phyloP scores from a whole-genome alignment of 2,113 vertebrate genomes.

The Channa maculata region DNA sequence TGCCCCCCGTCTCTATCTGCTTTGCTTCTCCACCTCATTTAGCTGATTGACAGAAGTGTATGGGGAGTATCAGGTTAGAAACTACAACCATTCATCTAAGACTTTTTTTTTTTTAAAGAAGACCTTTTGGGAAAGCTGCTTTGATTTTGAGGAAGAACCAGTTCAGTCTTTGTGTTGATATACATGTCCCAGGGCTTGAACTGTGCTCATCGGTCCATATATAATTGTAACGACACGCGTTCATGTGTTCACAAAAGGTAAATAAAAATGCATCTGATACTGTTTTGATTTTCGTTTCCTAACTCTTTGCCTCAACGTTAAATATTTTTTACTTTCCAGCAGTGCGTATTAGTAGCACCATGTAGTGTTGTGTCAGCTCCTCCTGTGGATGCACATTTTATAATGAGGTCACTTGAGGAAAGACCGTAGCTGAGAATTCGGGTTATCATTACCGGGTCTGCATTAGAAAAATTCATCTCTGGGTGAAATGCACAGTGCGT shows the following conservation, averaged over 20 bases:
- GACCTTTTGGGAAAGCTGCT: constrained; percentile 38
- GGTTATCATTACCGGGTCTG: constrained; percentile 32
- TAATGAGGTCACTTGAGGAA: constrained; percentile 60
- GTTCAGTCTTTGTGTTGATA: constrained; percentile 50
- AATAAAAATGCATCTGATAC: background rate
- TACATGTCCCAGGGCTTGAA: constrained; percentile 44
- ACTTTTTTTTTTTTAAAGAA: constrained; percentile 33
- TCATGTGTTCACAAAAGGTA: background rate
- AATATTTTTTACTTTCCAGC: background rate
- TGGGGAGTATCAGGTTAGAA: constrained; percentile 72
- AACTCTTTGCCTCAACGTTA: background rate
- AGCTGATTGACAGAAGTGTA: constrained; percentile 76
- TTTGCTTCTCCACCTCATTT: constrained; percentile 75
- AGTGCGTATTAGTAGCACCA: background rate
- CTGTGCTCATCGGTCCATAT: constrained; percentile 2
- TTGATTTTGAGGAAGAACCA: constrained; percentile 54
- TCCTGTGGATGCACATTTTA: constrained; percentile 23
- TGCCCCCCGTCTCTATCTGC: constrained; percentile 12
- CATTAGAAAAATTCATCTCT: constrained; percentile 8
- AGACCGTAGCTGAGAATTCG: constrained; percentile 28
- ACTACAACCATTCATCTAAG: constrained; percentile 67
- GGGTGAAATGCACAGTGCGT: constrained; percentile 1
- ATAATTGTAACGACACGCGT: constrained; percentile 14
- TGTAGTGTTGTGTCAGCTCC: constrained; percentile 10
- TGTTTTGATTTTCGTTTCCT: background rate